phyloP scores from a whole-genome alignment of 92 coral and sea anemone species.

The Montipora capitata region DNA sequence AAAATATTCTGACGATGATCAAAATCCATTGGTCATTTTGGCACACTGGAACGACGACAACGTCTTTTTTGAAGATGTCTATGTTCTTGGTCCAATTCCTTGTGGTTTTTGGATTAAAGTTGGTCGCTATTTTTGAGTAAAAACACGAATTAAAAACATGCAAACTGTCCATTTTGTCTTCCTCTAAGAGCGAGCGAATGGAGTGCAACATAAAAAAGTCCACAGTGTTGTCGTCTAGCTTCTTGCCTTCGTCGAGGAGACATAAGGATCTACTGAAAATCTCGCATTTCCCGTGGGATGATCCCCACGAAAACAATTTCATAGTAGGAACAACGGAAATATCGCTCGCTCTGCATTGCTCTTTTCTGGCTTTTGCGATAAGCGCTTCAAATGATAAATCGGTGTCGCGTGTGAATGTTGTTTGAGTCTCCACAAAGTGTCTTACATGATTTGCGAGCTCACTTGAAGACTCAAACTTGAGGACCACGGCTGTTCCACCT shows the following conservation, averaged over 20 bases:
- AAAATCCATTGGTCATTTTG: background rate
- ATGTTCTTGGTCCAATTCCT: constrained; percentile 15
- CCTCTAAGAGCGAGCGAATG: background rate
- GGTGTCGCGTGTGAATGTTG: background rate
- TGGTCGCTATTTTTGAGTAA: background rate
- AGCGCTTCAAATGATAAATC: constrained; percentile 11
- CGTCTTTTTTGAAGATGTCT: background rate
- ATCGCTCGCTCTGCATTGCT: background rate
- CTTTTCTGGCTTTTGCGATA: background rate
- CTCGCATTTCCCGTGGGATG: background rate
- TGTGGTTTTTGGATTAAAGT: constrained; percentile 10
- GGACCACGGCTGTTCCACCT: background rate
- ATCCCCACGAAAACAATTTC: background rate
- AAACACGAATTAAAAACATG: constrained; percentile 8
- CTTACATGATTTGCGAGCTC: background rate
- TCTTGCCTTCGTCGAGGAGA: background rate
- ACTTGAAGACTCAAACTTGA: constrained; percentile 10
- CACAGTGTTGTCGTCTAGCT: background rate
- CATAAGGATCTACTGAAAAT: background rate
- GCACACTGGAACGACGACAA: constrained; percentile 3
- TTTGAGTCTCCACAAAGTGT: background rate
- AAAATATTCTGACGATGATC: background rate
- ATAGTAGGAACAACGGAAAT: background rate
- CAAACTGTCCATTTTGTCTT: background rate
- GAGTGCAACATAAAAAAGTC: constrained; percentile 4